Evolutionary conservation across 2,113 vertebrate species (phyloP).

Genomic region (Callionymus lyra): DNA sequence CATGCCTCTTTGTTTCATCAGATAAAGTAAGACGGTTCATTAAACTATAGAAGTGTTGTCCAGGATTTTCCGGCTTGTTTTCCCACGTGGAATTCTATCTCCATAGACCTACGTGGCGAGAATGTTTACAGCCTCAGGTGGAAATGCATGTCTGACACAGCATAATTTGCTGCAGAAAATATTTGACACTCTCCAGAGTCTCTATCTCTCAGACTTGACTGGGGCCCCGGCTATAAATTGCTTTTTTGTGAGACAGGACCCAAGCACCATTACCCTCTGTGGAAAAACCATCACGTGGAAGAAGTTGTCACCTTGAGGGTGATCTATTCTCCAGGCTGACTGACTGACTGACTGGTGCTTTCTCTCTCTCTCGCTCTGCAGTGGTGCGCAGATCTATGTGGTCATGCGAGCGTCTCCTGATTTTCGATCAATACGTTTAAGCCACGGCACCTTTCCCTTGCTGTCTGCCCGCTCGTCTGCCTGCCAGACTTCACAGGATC

Average conservation of each 20-base stretch:
- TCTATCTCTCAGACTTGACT: slow-evolving; percentile 37
- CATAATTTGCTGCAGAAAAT: slow-evolving; percentile 39
- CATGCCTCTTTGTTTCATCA: no score
- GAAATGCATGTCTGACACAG: slow-evolving; percentile 28
- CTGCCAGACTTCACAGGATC: slow-evolving; percentile 38
- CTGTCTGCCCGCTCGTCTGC: slow-evolving; percentile 31
- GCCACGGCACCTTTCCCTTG: slow-evolving; percentile 25
- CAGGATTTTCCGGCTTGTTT: no score
- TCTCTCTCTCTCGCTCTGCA: slow-evolving; percentile 17
- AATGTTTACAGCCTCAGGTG: slow-evolving; percentile 10
- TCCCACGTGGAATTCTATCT: no score
- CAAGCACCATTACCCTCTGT: slow-evolving; percentile 55
- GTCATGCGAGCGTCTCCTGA: slow-evolving; percentile 43
- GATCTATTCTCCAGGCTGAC: slow-evolving; percentile 47
- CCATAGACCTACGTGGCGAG: no score
- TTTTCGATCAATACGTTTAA: slow-evolving; percentile 55
- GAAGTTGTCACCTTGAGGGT: slow-evolving; percentile 62
- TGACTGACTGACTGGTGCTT: slow-evolving; percentile 50
- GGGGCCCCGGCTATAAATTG: slow-evolving; percentile 55
- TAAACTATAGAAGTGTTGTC: no score
- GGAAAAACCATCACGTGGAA: slow-evolving; percentile 60
- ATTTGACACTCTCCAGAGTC: slow-evolving; percentile 32
- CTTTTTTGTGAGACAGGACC: slow-evolving; percentile 51
- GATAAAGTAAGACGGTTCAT: no score
- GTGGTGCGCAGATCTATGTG: slow-evolving; percentile 48